A percentile compares a stretch with the other conserved stretches of the same genome.
Conservation (phyloP, 2,888 invertebrate genomes). For the Metallyticus violacea region DNA sequence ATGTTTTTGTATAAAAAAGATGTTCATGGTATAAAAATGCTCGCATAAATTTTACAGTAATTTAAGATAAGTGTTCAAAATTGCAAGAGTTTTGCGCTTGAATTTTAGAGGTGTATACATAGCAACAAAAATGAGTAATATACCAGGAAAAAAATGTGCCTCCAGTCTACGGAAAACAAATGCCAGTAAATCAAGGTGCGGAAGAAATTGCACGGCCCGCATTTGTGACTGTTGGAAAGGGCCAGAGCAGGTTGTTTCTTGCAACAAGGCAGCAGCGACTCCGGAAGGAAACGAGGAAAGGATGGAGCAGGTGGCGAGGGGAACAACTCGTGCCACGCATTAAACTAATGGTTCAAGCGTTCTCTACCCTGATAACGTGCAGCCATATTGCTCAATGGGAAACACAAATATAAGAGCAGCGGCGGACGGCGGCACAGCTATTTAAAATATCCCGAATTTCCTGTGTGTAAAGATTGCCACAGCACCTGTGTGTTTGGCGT, state of each 20-base stretch:
- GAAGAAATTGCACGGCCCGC: not conserved
- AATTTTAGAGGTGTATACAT: no score
- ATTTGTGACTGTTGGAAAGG: not conserved
- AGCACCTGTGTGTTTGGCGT: not conserved
- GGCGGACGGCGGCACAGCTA: no score
- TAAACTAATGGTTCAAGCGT: constrained; percentile 14
- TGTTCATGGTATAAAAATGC: no score
- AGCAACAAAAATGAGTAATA: no score
- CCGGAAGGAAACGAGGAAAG: not conserved
- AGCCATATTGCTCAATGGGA: not conserved
- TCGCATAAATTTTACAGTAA: no score
- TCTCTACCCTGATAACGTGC: constrained; percentile 7
- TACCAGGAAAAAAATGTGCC: not conserved
- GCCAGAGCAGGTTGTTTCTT: not conserved
- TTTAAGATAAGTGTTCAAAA: no score
- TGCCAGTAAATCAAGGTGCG: not conserved
- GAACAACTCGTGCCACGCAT: not conserved
- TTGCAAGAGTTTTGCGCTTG: no score
- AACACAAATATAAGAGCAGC: not conserved
- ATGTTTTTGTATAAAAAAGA: no score
- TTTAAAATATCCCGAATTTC: not conserved
- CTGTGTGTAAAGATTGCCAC: not conserved
- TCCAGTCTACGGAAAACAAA: not conserved
- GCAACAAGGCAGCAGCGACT: not conserved
- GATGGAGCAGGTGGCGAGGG: not conserved